A percentile compares a stretch with the other conserved stretches of the same genome.
phyloP scores from a whole-genome alignment of 2,888 invertebrate species.

The Drosophila mimica region DNA sequence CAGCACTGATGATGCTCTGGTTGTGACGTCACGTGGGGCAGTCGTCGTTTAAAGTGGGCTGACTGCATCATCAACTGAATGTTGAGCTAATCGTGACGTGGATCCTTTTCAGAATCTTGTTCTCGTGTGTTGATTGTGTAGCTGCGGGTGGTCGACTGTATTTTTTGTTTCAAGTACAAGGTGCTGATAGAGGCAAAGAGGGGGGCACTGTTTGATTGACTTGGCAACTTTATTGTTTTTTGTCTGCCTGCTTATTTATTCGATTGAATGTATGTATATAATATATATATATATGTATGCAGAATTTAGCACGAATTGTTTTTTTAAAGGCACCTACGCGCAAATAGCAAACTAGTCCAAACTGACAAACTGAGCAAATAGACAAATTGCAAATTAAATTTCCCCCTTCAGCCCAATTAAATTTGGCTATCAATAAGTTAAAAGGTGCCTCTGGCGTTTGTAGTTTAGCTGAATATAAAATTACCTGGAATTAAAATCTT shows the following conservation, averaged over 20 bases:
- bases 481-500: constrained; percentile 3
- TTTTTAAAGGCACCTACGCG: constrained; percentile 53
- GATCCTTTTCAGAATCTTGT: constrained; percentile 6
- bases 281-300: constrained; percentile 7
- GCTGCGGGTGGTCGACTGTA: constrained; percentile 57
- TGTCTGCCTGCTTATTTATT: constrained; percentile 53
- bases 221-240: constrained; percentile 44
- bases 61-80: constrained; percentile 54
- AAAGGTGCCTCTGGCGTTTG: neutral
- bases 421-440: constrained; percentile 34
- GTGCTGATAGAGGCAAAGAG: constrained; percentile 30
- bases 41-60: constrained; percentile 16
- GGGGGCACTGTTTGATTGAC: constrained; percentile 15
- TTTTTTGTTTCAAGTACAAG: constrained; percentile 46
- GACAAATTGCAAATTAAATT: constrained; percentile 26
- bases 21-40: constrained; percentile 58
- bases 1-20: constrained; percentile 8
- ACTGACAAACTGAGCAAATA: constrained; percentile 25
- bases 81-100: constrained; percentile 30
- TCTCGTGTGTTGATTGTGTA: neutral
- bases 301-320: constrained; percentile 54
- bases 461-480: constrained; percentile 27
- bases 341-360: constrained; percentile 16
- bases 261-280: constrained; percentile 31
- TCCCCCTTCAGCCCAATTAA: constrained; percentile 14